These are phyloP conservation scores for Geophilus truncorum DNA, from an alignment of 2,888 invertebrate species.

Conservation along the genomic window DNA sequence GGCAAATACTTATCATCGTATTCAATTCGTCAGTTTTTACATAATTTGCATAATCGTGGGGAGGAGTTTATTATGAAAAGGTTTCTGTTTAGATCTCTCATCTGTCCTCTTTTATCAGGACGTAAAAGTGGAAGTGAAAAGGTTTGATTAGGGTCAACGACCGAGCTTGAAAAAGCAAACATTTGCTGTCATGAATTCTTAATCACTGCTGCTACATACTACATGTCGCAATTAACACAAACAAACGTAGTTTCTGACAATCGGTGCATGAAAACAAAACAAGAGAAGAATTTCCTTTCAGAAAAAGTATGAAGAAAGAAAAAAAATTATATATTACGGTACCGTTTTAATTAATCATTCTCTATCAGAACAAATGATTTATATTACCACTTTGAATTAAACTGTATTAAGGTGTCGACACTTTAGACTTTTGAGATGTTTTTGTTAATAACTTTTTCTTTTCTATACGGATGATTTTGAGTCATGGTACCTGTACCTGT, in stretches of 20 bases:
- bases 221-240: neutral
- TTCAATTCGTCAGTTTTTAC: no score
- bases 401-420: neutral
- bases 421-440: neutral
- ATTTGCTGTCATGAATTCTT: neutral
- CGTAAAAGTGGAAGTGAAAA: slow-evolving; percentile 12
- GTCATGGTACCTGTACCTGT: slow-evolving; percentile 4
- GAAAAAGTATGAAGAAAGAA: no score
- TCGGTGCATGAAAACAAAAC: no score
- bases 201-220: neutral
- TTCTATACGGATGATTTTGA: neutral
- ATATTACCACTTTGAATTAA: no score
- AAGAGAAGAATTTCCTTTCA: no score
- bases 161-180: slow-evolving; percentile 20
- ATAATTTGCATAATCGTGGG: no score
- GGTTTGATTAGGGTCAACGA: slow-evolving; percentile 20
- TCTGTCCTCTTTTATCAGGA: slow-evolving; percentile 14
- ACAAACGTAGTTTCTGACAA: neutral
- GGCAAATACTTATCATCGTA: no score
- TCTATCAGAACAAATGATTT: no score
- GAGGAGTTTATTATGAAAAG: no score
- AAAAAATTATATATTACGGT: no score
- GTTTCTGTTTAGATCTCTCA: neutral
- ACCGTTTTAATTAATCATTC: no score
- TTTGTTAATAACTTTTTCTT: neutral